Evolutionary conservation across 2,113 vertebrate genomes (phyloP), one percentile per base, ranked within the genome.

Genomic region (Hucho hucho): DNA sequence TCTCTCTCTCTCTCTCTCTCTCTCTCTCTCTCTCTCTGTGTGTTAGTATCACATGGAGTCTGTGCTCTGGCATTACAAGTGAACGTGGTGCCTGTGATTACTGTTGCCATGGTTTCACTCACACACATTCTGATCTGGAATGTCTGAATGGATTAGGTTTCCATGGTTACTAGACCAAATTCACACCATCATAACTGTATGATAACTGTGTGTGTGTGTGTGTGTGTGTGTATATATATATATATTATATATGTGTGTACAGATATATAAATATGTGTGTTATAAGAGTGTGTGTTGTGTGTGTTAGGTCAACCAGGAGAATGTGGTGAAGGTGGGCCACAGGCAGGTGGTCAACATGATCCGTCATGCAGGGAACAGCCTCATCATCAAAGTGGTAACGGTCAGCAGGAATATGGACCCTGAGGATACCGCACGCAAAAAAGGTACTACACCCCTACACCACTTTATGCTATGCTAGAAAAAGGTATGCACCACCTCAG

Each of bases 301-400:
- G 37, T 69, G 66, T 18, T 20, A 99, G 98, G 97, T 99, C n/a
- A 99, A 99, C 86, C 96, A 94, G 82, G 97, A 99, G 86, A 98
- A 98, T 0, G 97, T 99, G 73, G 96, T 99, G 84, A 99, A 99
- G 89, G 96, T 98, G 63, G 98, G 98, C 74, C 98, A 99, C 93
- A 93, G 98, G 78, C 98, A 99, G 89, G 98, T 99, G 89, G 98
- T 99, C 86, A 97, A 95, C 91, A 98, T 99, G 97, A 99, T 99
- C 85, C 95, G 97, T 24, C 95, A 97, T 74, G 98, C 97, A 46
- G 96, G 96, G 6, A 98, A 97, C 86, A 95, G 96, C 80, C 94
- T 99, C 1, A 80, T 97, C 75, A 96, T 99, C 77, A 99, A 99
- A 84, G 98, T 98, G 84, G 96, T 99, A 87, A 98, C 96, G 0